These are phyloP conservation scores for Plecotus auritus DNA, from an alignment of 2,113 vertebrate genomes.

Conservation along the genomic window DNA sequence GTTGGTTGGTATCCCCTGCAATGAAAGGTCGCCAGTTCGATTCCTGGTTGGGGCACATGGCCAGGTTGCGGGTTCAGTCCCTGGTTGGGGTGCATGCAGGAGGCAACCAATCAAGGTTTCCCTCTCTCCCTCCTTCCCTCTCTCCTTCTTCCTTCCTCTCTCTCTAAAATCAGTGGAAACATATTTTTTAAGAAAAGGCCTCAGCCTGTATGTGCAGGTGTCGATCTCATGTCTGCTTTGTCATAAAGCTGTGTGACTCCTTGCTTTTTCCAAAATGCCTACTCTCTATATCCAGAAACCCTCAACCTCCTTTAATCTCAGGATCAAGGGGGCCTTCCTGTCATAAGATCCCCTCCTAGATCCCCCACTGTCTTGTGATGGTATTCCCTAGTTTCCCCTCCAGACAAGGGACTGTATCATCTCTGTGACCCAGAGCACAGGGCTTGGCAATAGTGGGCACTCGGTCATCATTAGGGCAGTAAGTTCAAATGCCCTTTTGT, in stretches of 20 bases:
- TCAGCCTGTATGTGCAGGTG: background rate
- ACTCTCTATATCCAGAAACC: background rate
- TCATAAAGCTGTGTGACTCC: accelerated
- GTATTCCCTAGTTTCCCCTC: background rate
- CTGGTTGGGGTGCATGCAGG: background rate
- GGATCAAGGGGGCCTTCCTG: background rate
- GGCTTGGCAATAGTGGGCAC: background rate
- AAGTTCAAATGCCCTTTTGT: background rate
- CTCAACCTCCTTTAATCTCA: background rate
- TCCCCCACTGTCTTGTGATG: accelerated
- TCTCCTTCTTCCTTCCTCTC: background rate
- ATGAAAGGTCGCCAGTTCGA: background rate
- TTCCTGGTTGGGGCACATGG: background rate
- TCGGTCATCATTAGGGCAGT: background rate
- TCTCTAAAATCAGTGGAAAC: background rate
- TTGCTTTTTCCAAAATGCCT: background rate
- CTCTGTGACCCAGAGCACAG: background rate
- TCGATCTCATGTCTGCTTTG: background rate
- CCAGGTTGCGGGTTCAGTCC: background rate
- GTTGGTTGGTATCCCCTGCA: background rate
- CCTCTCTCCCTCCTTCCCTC: too few species aligned
- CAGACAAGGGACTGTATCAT: background rate
- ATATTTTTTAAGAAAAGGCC: too few species aligned
- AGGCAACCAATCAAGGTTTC: background rate
- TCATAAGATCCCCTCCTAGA: background rate